A percentile compares a stretch with the other conserved stretches of the same genome.
phyloP scores from a whole-genome alignment of 2,888 invertebrate species.

The Tigriopus californicus region DNA sequence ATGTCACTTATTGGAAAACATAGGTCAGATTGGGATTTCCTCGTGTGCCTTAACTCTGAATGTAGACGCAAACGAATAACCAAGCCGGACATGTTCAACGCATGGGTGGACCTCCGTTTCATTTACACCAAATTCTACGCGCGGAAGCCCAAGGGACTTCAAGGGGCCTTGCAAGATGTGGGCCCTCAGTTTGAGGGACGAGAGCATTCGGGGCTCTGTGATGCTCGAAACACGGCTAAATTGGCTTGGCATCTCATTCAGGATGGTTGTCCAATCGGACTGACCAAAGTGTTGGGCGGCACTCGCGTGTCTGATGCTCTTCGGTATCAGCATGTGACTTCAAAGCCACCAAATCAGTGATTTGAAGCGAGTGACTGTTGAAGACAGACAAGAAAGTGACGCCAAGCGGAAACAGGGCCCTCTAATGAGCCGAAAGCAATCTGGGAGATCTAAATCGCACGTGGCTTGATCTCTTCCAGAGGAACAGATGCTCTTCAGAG shows the following conservation, averaged over 20 bases:
- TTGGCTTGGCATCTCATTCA: slow-evolving; percentile 37
- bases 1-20: too few relatives aligned
- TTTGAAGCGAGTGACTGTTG: too few relatives aligned
- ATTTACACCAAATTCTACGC: slow-evolving; percentile 38
- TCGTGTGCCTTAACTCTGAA: slow-evolving; percentile 38
- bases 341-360: too few relatives aligned
- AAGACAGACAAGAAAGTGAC: too few relatives aligned
- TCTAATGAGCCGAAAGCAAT: too few relatives aligned
- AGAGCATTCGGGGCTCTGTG: slow-evolving; percentile 41
- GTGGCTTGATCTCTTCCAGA: too few relatives aligned
- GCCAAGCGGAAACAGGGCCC: too few relatives aligned
- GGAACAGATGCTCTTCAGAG: too few relatives aligned
- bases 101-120: slow-evolving; percentile 40
- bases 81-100: slow-evolving; percentile 34
- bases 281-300: too few relatives aligned
- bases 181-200: slow-evolving; percentile 39
- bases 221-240: slow-evolving; percentile 40
- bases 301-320: too few relatives aligned
- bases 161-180: slow-evolving; percentile 37
- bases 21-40: slow-evolving; percentile 46
- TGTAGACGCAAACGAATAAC: slow-evolving; percentile 37
- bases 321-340: too few relatives aligned
- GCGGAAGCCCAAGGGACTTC: slow-evolving; percentile 34
- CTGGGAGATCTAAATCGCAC: too few relatives aligned
- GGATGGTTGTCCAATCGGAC: slow-evolving; percentile 36